These are phyloP conservation scores for Crossoptilon crossoptilon DNA, from an alignment of 2,797 vertebrate species.

Conservation along the genomic window DNA sequence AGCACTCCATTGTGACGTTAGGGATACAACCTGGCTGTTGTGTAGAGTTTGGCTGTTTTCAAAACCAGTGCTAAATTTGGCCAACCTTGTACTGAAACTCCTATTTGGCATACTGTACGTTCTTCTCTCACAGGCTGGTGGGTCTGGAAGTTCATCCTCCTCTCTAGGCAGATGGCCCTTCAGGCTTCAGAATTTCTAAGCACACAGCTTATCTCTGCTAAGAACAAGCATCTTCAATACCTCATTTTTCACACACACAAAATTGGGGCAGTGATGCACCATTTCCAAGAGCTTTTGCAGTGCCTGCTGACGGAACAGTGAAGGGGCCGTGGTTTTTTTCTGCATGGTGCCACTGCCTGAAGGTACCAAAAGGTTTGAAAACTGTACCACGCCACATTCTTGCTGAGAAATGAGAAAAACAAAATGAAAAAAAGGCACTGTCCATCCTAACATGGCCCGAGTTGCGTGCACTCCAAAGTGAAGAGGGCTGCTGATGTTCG, in stretches of 20 bases:
- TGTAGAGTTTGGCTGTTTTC: background rate
- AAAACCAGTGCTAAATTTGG: background rate
- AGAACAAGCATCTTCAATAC: background rate
- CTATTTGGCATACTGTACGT: background rate
- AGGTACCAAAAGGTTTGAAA: background rate
- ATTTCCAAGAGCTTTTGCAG: background rate
- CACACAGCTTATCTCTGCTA: background rate
- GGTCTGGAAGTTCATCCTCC: background rate
- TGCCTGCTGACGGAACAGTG: background rate
- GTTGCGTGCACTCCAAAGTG: constrained; percentile 1
- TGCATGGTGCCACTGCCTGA: background rate
- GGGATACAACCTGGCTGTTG: background rate
- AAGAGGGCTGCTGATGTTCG: constrained; percentile 17
- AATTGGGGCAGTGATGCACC: background rate
- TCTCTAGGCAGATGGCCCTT: background rate
- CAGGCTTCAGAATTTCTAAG: background rate
- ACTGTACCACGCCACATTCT: background rate
- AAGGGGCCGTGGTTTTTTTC: background rate
- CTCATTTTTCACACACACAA: background rate
- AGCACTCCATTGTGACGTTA: background rate
- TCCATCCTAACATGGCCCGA: background rate
- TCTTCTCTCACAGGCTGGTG: background rate
- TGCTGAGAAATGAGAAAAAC: background rate
- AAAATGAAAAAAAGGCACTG: background rate
- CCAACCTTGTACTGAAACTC: background rate